These are phyloP conservation scores for Oenanthe melanoleuca DNA, from an alignment of 2,113 vertebrate species.

Conservation along the genomic window DNA sequence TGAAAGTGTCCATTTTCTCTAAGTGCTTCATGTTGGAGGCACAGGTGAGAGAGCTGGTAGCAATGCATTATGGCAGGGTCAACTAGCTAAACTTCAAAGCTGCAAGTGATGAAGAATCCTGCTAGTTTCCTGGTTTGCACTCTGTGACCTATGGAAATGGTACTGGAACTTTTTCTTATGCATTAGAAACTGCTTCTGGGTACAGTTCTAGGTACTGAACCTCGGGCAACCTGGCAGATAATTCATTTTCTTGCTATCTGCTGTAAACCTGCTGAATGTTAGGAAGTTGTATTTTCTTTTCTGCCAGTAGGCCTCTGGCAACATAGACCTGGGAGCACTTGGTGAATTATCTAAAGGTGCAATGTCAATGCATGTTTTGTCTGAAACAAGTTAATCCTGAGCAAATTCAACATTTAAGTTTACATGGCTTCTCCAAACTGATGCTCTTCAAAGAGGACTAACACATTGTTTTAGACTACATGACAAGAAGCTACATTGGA, in stretches of 20 bases:
- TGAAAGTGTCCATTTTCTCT: background rate
- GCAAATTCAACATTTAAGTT: background rate
- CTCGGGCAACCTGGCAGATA: background rate
- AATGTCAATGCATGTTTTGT: background rate
- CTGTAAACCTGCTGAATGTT: background rate
- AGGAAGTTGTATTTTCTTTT: background rate
- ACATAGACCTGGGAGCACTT: background rate
- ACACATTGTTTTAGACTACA: background rate
- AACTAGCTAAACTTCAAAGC: background rate
- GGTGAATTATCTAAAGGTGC: background rate
- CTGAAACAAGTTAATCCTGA: background rate
- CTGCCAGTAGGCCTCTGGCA: background rate
- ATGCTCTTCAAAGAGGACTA: background rate
- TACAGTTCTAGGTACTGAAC: background rate
- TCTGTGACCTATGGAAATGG: background rate
- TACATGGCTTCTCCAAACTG: background rate
- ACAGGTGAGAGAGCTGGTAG: background rate
- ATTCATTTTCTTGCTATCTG: background rate
- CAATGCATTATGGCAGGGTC: background rate
- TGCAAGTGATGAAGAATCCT: background rate
- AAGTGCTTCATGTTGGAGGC: background rate
- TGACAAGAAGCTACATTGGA: background rate
- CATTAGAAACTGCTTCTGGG: background rate
- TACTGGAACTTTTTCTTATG: background rate
- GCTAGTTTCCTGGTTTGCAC: background rate